Evolutionary conservation across 2,113 vertebrate species (phyloP).

Genomic region (Canis aureus): DNA sequence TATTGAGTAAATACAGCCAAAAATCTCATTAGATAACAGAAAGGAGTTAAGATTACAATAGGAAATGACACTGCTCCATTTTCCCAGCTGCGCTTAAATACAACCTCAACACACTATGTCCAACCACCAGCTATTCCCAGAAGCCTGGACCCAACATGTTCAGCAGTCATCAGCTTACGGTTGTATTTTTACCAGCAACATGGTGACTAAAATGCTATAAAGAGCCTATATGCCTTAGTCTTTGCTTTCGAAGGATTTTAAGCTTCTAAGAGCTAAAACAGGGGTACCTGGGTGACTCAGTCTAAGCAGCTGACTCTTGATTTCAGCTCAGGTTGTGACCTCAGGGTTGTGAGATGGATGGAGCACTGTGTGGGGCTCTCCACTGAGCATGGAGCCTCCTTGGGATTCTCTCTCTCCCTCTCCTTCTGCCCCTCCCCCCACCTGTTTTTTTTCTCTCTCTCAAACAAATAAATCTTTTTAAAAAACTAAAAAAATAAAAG

Average conservation of each 20-base stretch:
- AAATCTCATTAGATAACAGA: constrained; percentile 14
- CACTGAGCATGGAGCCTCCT: background rate
- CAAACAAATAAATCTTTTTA: background rate
- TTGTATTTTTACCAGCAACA: background rate
- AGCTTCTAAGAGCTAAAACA: constrained; percentile 50
- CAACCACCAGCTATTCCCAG: background rate
- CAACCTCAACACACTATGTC: background rate
- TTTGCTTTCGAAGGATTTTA: constrained; percentile 19
- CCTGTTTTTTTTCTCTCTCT: background rate
- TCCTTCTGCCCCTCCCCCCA: background rate
- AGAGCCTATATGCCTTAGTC: background rate
- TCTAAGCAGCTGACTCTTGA: background rate
- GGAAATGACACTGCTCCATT: background rate
- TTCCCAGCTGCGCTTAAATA: background rate
- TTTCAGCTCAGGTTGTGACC: background rate
- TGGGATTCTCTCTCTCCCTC: background rate
- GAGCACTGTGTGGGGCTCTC: no score
- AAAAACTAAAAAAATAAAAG: background rate
- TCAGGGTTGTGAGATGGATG: background rate
- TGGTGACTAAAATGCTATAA: background rate
- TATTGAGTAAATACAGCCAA: background rate
- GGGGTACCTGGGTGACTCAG: background rate
- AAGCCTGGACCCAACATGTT: background rate
- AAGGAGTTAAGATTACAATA: background rate
- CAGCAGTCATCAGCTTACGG: background rate